phyloP scores from a whole-genome alignment of 1,140 invertebrate genomes.

The Bombus balteatus region DNA sequence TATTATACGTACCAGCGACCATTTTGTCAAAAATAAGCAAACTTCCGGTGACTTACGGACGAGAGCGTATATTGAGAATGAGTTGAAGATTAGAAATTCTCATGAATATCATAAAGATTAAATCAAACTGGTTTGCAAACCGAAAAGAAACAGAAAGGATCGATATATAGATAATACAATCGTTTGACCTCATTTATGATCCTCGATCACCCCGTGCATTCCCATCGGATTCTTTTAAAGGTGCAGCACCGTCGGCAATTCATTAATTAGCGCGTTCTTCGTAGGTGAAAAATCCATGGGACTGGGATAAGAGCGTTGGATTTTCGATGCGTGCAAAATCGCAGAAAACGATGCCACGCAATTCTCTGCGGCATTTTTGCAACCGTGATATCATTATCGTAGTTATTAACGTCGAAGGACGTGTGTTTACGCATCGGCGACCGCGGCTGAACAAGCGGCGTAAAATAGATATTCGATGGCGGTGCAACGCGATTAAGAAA shows the following conservation, averaged over 20 bases:
- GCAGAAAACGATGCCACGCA: conserved; percentile 35
- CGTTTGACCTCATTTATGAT: neutral
- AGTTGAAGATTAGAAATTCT: too few species aligned
- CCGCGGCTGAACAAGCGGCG: conserved; percentile 47
- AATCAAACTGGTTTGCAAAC: too few species aligned
- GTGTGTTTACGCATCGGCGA: conserved; percentile 62
- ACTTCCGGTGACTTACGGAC: too few species aligned
- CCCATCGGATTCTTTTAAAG: neutral
- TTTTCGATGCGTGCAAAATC: neutral
- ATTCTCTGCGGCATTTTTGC: conserved; percentile 28
- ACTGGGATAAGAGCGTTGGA: neutral
- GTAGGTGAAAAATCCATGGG: neutral
- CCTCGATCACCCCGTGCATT: neutral
- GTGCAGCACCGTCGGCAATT: neutral
- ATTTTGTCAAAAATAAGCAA: too few species aligned
- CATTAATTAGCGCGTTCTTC: conserved; percentile 13
- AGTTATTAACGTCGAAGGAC: conserved; percentile 64
- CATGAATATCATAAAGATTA: too few species aligned
- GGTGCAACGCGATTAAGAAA: conserved; percentile 37
- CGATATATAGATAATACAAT: neutral
- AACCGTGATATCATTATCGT: conserved; percentile 45
- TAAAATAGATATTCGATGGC: conserved; percentile 15
- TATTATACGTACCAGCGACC: too few species aligned
- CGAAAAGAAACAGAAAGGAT: too few species aligned
- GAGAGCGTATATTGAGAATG: too few species aligned